Evolutionary conservation across 2,888 invertebrate genomes (phyloP), one percentile per base, ranked within the genome.

Genomic region (Polymixis lichenea): DNA sequence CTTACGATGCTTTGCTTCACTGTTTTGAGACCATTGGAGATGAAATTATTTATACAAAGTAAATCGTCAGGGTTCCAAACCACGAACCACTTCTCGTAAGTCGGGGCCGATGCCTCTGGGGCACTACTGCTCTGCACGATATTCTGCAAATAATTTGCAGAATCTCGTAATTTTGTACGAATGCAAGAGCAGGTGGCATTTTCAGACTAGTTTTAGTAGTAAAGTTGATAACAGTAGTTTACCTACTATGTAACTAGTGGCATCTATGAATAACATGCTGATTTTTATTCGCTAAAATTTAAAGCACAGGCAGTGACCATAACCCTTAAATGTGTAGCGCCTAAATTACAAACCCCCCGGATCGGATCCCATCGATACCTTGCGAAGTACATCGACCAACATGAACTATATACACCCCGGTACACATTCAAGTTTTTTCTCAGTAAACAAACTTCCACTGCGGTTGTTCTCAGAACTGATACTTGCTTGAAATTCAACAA

Each of bases 401-500:
- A 43, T 67, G 8, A 60, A 60, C 53, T 46, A 53, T 46, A 49
- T 43, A 77, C 43, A 25, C 46, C 58, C 46, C 25, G 28, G 13
- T 32, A 38, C 17, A 56, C 28, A 49, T 55, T 53, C 19, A 65
- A 60, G 46, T 17, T 53, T 38, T n/a, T 61, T 55, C 49, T 19
- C 32, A 43, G 22, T 61, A 46, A 70, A 61, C 25, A 53, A 65
- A 32, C 32, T 56, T 53, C n/a, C 55, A 53, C 5, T 28, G 46
- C 56, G 53, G 22, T 38, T 58, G 22, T 71, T 64, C 58, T 7
- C 46, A 53, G 25, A 80, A 68, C 38, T 19, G 43, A 60, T 56
- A 67, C 28, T 64, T 67, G 67, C 67, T 67, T 53, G 43, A 43
- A 66, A 67, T 49, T 19, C 22, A 56, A 78, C n/a, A 32, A 60